These are phyloP conservation scores for Anneissia japonica DNA, from an alignment of 35 echinoderm and acorn worm genomes.

Conservation along the genomic window DNA sequence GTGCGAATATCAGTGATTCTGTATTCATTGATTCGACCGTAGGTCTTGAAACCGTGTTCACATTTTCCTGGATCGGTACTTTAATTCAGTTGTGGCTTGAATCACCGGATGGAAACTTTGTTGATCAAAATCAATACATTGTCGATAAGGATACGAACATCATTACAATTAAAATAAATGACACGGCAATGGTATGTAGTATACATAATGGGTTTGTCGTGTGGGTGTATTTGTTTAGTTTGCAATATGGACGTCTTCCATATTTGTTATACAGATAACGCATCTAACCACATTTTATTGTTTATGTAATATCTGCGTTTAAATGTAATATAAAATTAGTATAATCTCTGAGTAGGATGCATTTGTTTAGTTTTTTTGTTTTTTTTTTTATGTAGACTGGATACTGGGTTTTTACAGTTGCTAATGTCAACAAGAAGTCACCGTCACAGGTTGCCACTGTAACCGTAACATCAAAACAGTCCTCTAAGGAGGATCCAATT, in stretches of 20 bases:
- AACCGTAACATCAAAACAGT: conserved; percentile 15
- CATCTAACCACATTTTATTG: no score
- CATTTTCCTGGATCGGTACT: conserved; percentile 23
- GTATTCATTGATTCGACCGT: conserved; percentile 25
- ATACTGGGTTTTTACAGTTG: conserved; percentile 22
- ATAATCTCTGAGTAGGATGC: no score
- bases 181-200: conserved; percentile 20
- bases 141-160: conserved; percentile 6
- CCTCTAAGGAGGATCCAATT: conserved; percentile 6
- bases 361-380: no score
- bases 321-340: no score
- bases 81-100: neutral
- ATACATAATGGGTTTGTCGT: neutral
- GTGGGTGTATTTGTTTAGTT: no score
- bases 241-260: no score
- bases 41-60: conserved; percentile 13
- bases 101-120: neutral
- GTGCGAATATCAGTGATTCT: neutral
- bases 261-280: no score
- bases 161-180: conserved; percentile 17
- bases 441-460: neutral
- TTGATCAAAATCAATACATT: conserved; percentile 8
- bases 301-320: no score
- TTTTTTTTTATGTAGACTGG: conserved; percentile 8
- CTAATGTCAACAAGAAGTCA: neutral